phyloP scores from a whole-genome alignment of 2,888 invertebrate species.

The Noctua janthe region DNA sequence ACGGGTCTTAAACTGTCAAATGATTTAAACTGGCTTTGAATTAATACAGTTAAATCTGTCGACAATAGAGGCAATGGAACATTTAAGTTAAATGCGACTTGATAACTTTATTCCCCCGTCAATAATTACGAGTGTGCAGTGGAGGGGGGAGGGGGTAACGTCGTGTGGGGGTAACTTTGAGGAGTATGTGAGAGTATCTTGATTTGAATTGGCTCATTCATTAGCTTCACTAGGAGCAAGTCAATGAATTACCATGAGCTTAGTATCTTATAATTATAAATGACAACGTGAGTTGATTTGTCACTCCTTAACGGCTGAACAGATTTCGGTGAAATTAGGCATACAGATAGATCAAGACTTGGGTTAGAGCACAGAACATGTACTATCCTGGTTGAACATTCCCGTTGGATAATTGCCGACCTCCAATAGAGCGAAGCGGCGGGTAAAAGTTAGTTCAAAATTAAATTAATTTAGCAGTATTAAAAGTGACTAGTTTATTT shows the following conservation, averaged over 20 bases:
- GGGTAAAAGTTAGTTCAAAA: neutral
- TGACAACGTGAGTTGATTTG: neutral
- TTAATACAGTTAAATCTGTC: slow-evolving; percentile 46
- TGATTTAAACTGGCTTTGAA: slow-evolving; percentile 30
- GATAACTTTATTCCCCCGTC: slow-evolving; percentile 59
- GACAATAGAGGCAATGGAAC: slow-evolving; percentile 45
- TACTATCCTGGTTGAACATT: neutral
- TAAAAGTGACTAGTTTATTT: neutral
- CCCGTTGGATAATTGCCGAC: neutral
- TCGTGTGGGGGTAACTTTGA: slow-evolving; percentile 4
- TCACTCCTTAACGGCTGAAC: neutral
- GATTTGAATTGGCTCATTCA: slow-evolving; percentile 15
- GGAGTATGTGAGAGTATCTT: slow-evolving; percentile 1
- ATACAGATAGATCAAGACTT: neutral
- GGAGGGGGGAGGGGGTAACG: slow-evolving; percentile 9
- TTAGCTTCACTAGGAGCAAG: neutral
- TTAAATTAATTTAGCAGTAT: neutral
- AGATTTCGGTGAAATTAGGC: neutral
- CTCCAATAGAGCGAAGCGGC: neutral
- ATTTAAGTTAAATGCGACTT: slow-evolving; percentile 47
- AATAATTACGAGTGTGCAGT: slow-evolving; percentile 56
- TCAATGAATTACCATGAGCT: neutral
- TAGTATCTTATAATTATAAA: neutral
- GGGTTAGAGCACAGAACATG: neutral
- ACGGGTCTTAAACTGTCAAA: slow-evolving; percentile 32